phyloP scores from a whole-genome alignment of 1,140 invertebrate genomes.

The Amyelois transitella region DNA sequence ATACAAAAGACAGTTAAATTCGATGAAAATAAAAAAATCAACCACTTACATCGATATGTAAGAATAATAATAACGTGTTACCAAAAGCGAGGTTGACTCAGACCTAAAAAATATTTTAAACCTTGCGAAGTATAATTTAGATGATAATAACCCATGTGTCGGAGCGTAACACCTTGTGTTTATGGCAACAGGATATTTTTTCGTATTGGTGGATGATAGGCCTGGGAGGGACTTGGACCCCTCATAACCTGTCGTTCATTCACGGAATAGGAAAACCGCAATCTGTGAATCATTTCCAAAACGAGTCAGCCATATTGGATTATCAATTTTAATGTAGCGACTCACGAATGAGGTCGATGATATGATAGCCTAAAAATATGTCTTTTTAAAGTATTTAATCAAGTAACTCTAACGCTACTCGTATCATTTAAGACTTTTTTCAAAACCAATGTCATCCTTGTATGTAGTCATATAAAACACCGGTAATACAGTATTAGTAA shows the following conservation, averaged over 20 bases:
- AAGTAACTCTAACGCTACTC: no score
- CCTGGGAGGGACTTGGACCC: slow-evolving; percentile 18
- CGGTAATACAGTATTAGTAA: slow-evolving; percentile 1
- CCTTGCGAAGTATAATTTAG: slow-evolving; percentile 31
- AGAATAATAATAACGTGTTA: slow-evolving; percentile 19
- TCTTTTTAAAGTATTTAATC: no score
- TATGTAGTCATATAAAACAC: background rate
- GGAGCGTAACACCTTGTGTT: slow-evolving; percentile 25
- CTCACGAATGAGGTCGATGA: background rate
- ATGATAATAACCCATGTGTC: slow-evolving; percentile 20
- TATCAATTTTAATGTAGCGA: background rate
- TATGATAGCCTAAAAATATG: background rate
- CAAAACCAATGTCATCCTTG: background rate
- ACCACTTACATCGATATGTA: background rate
- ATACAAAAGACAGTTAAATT: no score
- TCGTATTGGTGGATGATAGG: slow-evolving; percentile 23
- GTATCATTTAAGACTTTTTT: background rate
- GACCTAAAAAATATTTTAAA: slow-evolving; percentile 22
- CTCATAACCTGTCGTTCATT: slow-evolving; percentile 18
- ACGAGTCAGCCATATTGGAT: slow-evolving; percentile 15
- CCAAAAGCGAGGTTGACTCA: slow-evolving; percentile 28
- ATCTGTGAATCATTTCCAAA: slow-evolving; percentile 23
- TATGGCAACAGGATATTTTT: slow-evolving; percentile 25
- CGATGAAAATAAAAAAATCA: background rate
- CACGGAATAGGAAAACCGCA: slow-evolving; percentile 30